Conservation (phyloP, 2,113 vertebrate genomes). For the Antidorcas marsupialis region DNA sequence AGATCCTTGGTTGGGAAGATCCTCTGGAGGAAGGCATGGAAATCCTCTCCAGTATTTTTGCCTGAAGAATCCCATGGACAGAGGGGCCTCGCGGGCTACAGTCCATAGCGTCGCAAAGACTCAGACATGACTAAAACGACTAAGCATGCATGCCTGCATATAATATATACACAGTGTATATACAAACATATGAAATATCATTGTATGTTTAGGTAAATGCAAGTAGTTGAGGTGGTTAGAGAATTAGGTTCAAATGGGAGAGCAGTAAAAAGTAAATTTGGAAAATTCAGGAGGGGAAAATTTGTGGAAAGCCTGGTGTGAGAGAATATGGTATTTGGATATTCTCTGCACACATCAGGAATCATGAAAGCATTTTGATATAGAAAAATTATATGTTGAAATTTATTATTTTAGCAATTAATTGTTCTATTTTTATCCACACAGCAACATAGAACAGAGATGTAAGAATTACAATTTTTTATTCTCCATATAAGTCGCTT, state of each 20-base stretch:
- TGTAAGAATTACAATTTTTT: not conserved
- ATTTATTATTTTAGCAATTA: not conserved
- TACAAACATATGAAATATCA: not conserved
- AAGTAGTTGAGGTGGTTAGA: not conserved
- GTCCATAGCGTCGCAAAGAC: not conserved
- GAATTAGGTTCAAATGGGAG: not conserved
- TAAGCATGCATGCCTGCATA: not conserved
- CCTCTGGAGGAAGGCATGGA: not conserved
- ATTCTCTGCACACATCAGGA: not conserved
- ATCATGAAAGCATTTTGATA: not conserved
- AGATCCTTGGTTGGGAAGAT: not conserved
- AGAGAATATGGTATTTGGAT: not conserved
- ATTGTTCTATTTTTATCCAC: not conserved
- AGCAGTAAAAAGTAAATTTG: not conserved
- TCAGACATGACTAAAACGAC: not conserved
- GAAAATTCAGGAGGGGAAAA: not conserved
- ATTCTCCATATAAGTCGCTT: not conserved
- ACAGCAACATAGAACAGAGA: not conserved
- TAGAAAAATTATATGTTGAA: not conserved
- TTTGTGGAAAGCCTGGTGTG: not conserved
- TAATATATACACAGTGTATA: not conserved
- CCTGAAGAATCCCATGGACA: not conserved
- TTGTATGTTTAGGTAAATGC: not conserved
- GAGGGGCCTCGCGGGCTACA: accelerated
- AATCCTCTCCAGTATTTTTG: not conserved